Percentiles rank a stretch among this genome's conserved stretches.
Conservation (phyloP, 2,888 invertebrate genomes). For the Acleris literana region DNA sequence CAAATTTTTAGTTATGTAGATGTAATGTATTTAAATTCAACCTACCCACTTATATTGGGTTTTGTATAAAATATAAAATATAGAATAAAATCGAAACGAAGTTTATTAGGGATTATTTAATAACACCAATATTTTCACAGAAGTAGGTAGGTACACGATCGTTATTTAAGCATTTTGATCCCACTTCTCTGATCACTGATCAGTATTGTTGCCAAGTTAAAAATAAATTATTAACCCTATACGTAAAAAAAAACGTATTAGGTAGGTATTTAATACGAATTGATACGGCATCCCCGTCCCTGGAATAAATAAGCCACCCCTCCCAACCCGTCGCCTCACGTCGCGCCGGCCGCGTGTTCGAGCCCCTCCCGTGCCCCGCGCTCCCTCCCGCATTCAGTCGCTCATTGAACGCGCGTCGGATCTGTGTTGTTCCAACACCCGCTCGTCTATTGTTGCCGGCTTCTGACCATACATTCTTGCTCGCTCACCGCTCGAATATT, state of each 20-base stretch:
- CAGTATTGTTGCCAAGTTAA: not conserved
- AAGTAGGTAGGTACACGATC: too few species aligned
- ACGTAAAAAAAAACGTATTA: too few species aligned
- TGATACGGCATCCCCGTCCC: conserved; percentile 39
- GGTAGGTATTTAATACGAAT: conserved; percentile 27
- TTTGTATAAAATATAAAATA: too few species aligned
- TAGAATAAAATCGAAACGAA: too few species aligned
- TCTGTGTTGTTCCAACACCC: conserved; percentile 65
- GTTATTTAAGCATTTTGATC: too few species aligned
- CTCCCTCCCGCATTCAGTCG: conserved; percentile 65
- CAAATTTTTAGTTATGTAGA: too few species aligned
- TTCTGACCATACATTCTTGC: conserved; percentile 69
- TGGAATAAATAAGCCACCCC: conserved; percentile 24
- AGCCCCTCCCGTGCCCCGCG: conserved; percentile 45
- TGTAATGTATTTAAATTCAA: too few species aligned
- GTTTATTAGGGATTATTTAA: too few species aligned
- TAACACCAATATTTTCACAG: too few species aligned
- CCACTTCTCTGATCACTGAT: too few species aligned
- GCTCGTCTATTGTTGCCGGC: conserved; percentile 65
- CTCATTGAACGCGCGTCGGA: conserved; percentile 71
- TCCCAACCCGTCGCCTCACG: conserved; percentile 35
- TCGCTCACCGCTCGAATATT: conserved; percentile 58
- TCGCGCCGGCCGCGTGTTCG: conserved; percentile 50
- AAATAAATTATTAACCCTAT: not conserved
- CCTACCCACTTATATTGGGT: too few species aligned